These are phyloP conservation scores for Drosophila helvetica DNA, from an alignment of 2,888 invertebrate species.

Conservation along the genomic window DNA sequence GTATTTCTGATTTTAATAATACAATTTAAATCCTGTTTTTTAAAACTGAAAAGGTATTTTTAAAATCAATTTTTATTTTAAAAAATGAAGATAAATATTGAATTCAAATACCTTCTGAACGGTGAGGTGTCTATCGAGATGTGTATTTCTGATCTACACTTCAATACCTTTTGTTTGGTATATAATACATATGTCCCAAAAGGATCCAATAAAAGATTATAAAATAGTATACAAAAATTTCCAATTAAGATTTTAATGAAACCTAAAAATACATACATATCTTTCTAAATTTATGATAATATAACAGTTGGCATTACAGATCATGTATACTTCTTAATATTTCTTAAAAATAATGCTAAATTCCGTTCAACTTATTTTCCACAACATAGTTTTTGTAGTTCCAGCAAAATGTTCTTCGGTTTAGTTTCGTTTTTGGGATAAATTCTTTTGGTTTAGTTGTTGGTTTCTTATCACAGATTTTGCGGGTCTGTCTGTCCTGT, in stretches of 20 bases:
- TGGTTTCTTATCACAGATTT: constrained; percentile 72
- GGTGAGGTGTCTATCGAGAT: no score
- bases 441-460: constrained; percentile 39
- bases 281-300: background rate
- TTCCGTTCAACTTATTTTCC: constrained; percentile 47
- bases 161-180: no score
- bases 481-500: constrained; percentile 50
- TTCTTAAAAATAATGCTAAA: constrained; percentile 49
- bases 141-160: no score
- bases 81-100: no score
- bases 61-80: no score
- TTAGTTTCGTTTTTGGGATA: constrained; percentile 36
- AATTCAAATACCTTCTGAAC: no score
- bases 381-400: constrained; percentile 54
- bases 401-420: constrained; percentile 48
- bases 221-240: no score
- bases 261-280: constrained; percentile 12
- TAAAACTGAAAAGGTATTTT: no score
- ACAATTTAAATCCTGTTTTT: no score
- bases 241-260: constrained; percentile 18
- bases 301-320: constrained; percentile 7
- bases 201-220: no score
- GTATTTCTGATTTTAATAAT: no score
- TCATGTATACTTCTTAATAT: constrained; percentile 5
- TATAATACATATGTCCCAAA: no score